Conservation (phyloP, 1,140 invertebrate species). For the Zaprionus kolodkinae region DNA sequence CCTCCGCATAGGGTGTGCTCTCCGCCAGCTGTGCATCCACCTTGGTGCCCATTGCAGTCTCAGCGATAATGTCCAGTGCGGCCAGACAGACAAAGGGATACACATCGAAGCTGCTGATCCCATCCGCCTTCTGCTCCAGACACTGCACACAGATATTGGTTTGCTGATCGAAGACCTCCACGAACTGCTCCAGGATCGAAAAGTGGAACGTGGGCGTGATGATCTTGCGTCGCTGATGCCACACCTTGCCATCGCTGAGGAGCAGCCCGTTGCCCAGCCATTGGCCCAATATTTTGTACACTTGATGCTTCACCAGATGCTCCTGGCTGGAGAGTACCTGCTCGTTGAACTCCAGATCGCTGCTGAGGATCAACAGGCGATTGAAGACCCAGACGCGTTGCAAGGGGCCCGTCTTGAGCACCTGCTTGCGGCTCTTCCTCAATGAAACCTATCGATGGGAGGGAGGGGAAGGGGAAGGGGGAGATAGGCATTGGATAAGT, state of each 20-base stretch:
- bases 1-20: constrained; percentile 89
- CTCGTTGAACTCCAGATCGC: constrained; percentile 82
- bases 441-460: constrained; percentile 43
- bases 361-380: constrained; percentile 56
- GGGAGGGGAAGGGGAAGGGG: neutral
- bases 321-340: constrained; percentile 64
- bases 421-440: neutral
- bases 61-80: constrained; percentile 85
- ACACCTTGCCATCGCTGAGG: constrained; percentile 84
- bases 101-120: constrained; percentile 81
- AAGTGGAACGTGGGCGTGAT: constrained; percentile 94
- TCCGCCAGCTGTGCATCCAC: constrained; percentile 89
- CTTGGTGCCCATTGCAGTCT: constrained; percentile 93
- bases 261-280: constrained; percentile 89
- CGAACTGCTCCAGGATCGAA: constrained; percentile 90
- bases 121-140: constrained; percentile 85
- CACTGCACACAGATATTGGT: constrained; percentile 88
- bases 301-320: constrained; percentile 66
- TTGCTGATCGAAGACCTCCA: constrained; percentile 91
- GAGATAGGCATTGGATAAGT: neutral
- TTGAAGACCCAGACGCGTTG: constrained; percentile 87
- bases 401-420: constrained; percentile 80
- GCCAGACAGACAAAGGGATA: constrained; percentile 56
- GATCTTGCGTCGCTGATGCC: constrained; percentile 71
- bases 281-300: constrained; percentile 82